These are phyloP conservation scores for Trachelipus rathkii DNA, from an alignment of 1,140 invertebrate genomes.

Conservation along the genomic window DNA sequence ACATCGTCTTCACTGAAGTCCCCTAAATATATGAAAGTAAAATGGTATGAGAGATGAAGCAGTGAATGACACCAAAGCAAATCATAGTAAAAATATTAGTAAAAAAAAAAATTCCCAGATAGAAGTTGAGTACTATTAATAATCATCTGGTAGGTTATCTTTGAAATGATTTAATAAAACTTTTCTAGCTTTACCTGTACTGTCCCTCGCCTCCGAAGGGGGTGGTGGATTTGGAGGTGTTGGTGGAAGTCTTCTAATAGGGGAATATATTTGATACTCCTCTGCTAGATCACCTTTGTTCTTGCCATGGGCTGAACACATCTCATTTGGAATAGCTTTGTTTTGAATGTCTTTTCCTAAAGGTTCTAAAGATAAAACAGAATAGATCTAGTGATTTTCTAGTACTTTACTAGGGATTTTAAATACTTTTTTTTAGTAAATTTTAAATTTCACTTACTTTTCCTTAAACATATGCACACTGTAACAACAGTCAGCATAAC, in stretches of 20 bases:
- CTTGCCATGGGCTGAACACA: background rate
- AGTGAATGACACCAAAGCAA: no score
- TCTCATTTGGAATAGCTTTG: background rate
- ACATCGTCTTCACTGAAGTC: slow-evolving; percentile 43
- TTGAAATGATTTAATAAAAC: no score
- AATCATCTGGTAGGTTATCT: no score
- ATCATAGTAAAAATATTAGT: no score
- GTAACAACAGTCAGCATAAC: slow-evolving; percentile 59
- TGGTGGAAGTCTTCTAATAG: background rate
- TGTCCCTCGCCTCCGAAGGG: background rate
- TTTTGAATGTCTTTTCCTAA: background rate
- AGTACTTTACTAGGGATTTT: no score
- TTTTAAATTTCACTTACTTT: slow-evolving; percentile 57
- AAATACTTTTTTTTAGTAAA: background rate
- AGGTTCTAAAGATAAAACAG: background rate
- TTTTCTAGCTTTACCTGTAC: background rate
- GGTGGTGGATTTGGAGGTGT: background rate
- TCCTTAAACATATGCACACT: slow-evolving; percentile 60
- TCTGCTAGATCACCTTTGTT: background rate
- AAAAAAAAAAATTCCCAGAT: no score
- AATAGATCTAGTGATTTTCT: background rate
- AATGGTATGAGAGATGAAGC: no score
- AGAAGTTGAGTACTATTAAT: no score
- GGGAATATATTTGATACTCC: background rate
- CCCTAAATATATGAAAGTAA: background rate